Conservation (phyloP, 2,797 vertebrate genomes). For the Lateolabrax maculatus region DNA sequence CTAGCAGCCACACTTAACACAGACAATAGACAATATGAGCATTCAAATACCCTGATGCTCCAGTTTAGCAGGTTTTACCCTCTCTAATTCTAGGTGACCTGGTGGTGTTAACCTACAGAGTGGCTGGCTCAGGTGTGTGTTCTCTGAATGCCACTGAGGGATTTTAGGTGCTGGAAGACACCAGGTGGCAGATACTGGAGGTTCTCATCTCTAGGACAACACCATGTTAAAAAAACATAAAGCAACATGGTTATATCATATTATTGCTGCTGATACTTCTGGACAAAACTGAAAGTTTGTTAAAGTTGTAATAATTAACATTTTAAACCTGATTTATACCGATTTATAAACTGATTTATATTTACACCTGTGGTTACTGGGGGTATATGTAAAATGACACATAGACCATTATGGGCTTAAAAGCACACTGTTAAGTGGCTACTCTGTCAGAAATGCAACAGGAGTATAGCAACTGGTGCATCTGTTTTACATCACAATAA, state of each 20-base stretch:
- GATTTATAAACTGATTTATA: too few relatives aligned
- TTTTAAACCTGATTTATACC: background rate
- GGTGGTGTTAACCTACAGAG: conserved; percentile 21
- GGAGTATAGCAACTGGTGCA: background rate
- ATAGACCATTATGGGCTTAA: too few relatives aligned
- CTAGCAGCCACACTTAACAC: background rate
- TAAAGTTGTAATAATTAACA: background rate
- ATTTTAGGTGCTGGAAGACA: background rate
- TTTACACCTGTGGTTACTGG: too few relatives aligned
- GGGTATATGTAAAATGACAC: too few relatives aligned
- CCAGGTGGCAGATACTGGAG: background rate
- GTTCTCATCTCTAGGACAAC: background rate
- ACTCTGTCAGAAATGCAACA: background rate
- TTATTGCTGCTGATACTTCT: background rate
- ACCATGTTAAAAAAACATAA: background rate
- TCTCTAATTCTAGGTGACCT: conserved; percentile 13
- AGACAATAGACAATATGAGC: background rate
- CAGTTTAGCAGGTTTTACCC: conserved; percentile 17
- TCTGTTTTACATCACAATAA: background rate
- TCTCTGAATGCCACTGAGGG: background rate
- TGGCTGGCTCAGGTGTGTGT: conserved; percentile 18
- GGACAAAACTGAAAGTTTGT: background rate
- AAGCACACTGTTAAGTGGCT: too few relatives aligned
- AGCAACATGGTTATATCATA: background rate
- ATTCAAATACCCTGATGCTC: background rate